These are phyloP conservation scores for Scaptomyza hsui DNA, from an alignment of 1,140 invertebrate genomes.

Conservation along the genomic window DNA sequence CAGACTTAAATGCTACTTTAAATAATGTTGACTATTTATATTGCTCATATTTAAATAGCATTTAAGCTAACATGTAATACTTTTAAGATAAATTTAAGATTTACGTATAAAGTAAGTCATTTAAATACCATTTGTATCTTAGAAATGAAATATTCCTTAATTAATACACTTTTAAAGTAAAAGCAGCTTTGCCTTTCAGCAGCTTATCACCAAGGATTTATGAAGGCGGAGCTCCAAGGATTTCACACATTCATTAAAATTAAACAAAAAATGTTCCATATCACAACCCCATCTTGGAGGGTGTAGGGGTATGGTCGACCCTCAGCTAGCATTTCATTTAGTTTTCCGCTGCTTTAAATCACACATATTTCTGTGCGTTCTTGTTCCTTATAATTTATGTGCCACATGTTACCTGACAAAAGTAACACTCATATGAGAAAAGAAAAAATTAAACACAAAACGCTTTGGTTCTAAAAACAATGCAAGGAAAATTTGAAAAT, in stretches of 20 bases:
- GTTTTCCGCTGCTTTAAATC: conserved; percentile 39
- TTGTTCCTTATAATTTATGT: conserved; percentile 68
- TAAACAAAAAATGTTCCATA: conserved; percentile 14
- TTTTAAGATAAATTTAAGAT: background rate
- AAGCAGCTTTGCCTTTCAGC: conserved; percentile 4
- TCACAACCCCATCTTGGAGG: conserved; percentile 29
- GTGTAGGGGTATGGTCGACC: background rate
- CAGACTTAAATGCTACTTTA: conserved; percentile 45
- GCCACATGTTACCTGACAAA: conserved; percentile 72
- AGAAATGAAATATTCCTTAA: background rate
- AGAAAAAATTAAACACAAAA: conserved; percentile 22
- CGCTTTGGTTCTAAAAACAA: conserved; percentile 54
- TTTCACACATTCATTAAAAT: conserved; percentile 60
- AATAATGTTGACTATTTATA: conserved; percentile 24
- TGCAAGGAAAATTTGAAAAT: conserved; percentile 53
- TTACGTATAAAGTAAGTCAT: background rate
- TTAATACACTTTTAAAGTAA: background rate
- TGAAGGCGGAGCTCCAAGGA: conserved; percentile 10
- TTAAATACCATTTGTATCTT: background rate
- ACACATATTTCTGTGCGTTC: conserved; percentile 34
- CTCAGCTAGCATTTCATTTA: conserved; percentile 41
- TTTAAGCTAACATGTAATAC: background rate
- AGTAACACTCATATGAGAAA: conserved; percentile 48
- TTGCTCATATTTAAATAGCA: conserved; percentile 1
- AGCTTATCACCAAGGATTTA: conserved; percentile 56